phyloP scores from a whole-genome alignment of 2,113 vertebrate genomes.

The human (Homo sapiens) region DNA sequence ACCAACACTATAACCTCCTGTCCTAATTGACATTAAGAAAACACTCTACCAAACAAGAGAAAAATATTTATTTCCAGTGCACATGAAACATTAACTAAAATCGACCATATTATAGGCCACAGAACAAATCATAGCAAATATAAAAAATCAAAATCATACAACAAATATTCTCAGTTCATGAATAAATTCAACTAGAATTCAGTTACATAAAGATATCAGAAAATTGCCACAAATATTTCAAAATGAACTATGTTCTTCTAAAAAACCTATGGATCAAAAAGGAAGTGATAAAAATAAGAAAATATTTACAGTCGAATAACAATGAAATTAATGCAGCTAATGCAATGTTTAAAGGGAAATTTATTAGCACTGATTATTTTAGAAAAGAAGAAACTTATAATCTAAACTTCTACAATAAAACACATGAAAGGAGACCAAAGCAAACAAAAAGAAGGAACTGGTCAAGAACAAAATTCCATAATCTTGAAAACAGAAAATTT shows the following conservation, averaged over 20 bases:
- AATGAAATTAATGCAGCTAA: background rate
- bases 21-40: background rate
- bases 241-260: background rate
- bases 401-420: background rate
- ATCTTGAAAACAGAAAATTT: background rate
- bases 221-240: background rate
- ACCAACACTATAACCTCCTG: background rate
- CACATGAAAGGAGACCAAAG: background rate
- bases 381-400: background rate
- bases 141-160: background rate
- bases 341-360: background rate
- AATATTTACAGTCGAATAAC: background rate
- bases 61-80: too few species aligned
- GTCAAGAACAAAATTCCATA: background rate
- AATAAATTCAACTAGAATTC: background rate
- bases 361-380: background rate
- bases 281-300: background rate
- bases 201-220: background rate
- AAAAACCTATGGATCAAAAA: background rate
- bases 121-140: background rate
- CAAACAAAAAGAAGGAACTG: background rate
- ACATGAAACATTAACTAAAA: too few species aligned
- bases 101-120: too few species aligned
- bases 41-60: too few species aligned
- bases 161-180: background rate